These are phyloP conservation scores for Calidris pygmaea DNA, from an alignment of 2,113 vertebrate genomes.

Conservation along the genomic window DNA sequence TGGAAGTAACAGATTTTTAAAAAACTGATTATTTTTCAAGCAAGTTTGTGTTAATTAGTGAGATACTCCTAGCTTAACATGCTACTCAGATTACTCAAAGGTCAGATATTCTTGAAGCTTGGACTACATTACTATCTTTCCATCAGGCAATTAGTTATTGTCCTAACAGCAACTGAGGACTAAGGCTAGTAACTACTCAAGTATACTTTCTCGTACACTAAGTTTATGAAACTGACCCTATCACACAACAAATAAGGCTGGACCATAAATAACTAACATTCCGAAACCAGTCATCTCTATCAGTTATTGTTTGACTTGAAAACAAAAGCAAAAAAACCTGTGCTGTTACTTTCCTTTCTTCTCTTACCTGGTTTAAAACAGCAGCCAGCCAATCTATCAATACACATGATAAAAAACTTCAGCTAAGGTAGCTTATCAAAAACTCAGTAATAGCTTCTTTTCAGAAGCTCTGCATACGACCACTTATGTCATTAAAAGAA, in stretches of 20 bases:
- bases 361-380: neutral
- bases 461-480: neutral
- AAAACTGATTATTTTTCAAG: neutral
- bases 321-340: neutral
- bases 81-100: conserved; percentile 53
- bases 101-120: neutral
- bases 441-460: neutral
- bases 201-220: neutral
- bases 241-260: neutral
- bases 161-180: neutral
- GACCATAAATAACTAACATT: neutral
- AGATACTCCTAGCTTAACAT: neutral
- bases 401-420: neutral
- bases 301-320: neutral
- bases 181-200: neutral
- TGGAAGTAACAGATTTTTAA: neutral
- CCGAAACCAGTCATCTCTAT: neutral
- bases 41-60: conserved; percentile 32
- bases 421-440: neutral
- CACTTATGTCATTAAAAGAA: neutral
- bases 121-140: conserved; percentile 28
- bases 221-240: neutral
- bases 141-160: conserved; percentile 27
- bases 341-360: neutral
- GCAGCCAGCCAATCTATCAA: neutral